Evolutionary conservation across 2,888 invertebrate species (phyloP).

Genomic region (Drosophila multiciliata): DNA sequence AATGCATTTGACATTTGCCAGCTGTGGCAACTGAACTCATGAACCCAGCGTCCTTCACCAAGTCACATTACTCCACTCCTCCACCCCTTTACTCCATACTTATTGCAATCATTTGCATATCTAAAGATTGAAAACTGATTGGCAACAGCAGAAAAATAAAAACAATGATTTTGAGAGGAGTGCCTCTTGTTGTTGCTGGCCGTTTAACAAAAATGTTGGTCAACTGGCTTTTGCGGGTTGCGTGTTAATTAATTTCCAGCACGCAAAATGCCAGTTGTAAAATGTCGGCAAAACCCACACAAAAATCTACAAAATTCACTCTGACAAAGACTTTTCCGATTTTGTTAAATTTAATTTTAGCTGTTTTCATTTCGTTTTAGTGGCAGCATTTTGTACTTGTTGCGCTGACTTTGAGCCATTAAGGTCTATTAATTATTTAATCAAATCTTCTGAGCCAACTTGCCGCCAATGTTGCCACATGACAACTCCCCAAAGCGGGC

Average conservation of each 20-base stretch:
- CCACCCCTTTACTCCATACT: too few species aligned
- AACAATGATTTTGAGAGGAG: slow-evolving; percentile 1
- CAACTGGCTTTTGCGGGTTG: slow-evolving; percentile 23
- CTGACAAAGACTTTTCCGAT: slow-evolving; percentile 33
- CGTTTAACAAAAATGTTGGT: slow-evolving; percentile 1
- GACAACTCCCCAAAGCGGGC: slow-evolving; percentile 40
- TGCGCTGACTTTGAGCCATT: slow-evolving; percentile 53
- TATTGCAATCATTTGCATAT: slow-evolving; percentile 12
- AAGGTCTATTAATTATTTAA: slow-evolving; percentile 68
- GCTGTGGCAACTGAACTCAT: slow-evolving; percentile 41
- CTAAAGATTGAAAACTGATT: slow-evolving; percentile 17
- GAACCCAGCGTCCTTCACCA: slow-evolving; percentile 25
- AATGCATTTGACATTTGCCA: slow-evolving; percentile 14
- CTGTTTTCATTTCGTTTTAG: background rate
- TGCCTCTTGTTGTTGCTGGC: background rate
- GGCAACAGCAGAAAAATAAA: slow-evolving; percentile 2
- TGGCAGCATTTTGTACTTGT: slow-evolving; percentile 53
- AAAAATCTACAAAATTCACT: slow-evolving; percentile 25
- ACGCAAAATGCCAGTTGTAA: slow-evolving; percentile 56
- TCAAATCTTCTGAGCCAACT: slow-evolving; percentile 56
- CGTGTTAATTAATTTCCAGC: slow-evolving; percentile 64
- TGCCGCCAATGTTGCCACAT: slow-evolving; percentile 20
- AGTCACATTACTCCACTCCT: background rate
- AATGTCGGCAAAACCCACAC: slow-evolving; percentile 26
- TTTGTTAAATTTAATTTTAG: background rate